phyloP scores from a whole-genome alignment of 2,797 vertebrate species.

The Monodelphis domestica region DNA sequence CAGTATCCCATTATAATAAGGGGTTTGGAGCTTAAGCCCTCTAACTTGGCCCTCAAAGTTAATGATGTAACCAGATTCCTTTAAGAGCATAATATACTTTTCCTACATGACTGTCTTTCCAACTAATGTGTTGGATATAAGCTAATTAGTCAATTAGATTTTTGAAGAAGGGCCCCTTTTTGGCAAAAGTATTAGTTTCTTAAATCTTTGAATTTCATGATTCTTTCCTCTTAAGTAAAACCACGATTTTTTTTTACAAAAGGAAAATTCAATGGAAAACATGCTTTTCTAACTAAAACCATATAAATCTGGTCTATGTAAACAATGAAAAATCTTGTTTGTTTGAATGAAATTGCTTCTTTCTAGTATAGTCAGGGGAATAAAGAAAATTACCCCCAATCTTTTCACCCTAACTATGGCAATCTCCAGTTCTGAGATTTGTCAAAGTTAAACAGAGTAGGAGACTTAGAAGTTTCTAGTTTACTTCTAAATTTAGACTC shows the following conservation, averaged over 20 bases:
- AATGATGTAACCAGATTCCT: background rate
- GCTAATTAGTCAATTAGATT: slow-evolving; percentile 43
- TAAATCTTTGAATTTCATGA: slow-evolving; percentile 55
- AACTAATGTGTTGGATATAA: slow-evolving; percentile 53
- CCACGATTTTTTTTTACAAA: slow-evolving; percentile 39
- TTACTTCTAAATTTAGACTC: slow-evolving; percentile 2
- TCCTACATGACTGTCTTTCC: slow-evolving; percentile 22
- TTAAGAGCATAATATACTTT: background rate
- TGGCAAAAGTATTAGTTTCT: slow-evolving; percentile 28
- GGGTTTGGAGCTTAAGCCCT: background rate
- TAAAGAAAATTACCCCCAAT: background rate
- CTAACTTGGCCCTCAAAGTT: background rate
- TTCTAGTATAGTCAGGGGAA: background rate
- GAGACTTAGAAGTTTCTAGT: background rate
- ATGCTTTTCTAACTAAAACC: slow-evolving; percentile 37
- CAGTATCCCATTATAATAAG: slow-evolving; percentile 36
- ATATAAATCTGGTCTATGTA: slow-evolving; percentile 27
- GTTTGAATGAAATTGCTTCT: background rate
- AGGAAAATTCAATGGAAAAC: slow-evolving; percentile 56
- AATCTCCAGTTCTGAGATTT: background rate
- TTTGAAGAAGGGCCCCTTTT: slow-evolving; percentile 47
- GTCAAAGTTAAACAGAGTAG: background rate
- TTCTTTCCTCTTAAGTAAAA: slow-evolving; percentile 63
- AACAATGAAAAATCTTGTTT: slow-evolving; percentile 34
- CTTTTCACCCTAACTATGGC: slow-evolving; percentile 8